These are phyloP conservation scores for Todus mexicanus DNA, from an alignment of 2,797 vertebrate species.

Conservation along the genomic window DNA sequence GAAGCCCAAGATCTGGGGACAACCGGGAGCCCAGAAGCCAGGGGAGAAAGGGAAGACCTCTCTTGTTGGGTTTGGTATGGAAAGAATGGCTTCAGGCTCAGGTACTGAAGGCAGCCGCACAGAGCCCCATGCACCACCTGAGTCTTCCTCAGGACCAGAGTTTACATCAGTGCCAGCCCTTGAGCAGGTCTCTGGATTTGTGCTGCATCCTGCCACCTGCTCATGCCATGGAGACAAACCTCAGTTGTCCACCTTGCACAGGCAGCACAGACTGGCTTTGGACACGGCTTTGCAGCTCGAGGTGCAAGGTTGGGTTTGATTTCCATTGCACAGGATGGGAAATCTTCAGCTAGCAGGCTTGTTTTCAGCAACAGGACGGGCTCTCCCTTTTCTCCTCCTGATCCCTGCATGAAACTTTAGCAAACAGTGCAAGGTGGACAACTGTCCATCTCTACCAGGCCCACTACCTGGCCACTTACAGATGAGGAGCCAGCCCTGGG, in stretches of 20 bases:
- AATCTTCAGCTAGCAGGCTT: not conserved
- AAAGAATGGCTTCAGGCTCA: not conserved
- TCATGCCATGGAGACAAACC: not conserved
- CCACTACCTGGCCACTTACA: not conserved
- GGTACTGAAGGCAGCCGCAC: not conserved
- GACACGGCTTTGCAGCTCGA: not conserved
- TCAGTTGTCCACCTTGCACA: not conserved
- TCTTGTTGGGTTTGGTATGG: not conserved
- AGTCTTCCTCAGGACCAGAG: not conserved
- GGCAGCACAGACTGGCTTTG: not conserved
- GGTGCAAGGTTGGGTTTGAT: not conserved
- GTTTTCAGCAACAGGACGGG: not conserved
- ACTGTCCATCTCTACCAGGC: not conserved
- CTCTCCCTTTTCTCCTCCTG: not conserved
- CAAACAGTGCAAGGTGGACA: not conserved
- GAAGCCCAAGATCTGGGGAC: not conserved
- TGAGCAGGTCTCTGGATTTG: not conserved
- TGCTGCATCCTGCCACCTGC: not conserved
- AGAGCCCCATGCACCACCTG: rapidly evolving
- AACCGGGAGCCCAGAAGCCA: not conserved
- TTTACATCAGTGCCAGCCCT: not conserved
- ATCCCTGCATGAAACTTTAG: not conserved
- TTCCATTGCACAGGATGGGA: not conserved
- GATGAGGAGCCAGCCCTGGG: not conserved
- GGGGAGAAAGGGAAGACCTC: not conserved